Base-by-base conservation (phyloP, 2,797 vertebrate species). In the Cyprinella venusta region DNA sequence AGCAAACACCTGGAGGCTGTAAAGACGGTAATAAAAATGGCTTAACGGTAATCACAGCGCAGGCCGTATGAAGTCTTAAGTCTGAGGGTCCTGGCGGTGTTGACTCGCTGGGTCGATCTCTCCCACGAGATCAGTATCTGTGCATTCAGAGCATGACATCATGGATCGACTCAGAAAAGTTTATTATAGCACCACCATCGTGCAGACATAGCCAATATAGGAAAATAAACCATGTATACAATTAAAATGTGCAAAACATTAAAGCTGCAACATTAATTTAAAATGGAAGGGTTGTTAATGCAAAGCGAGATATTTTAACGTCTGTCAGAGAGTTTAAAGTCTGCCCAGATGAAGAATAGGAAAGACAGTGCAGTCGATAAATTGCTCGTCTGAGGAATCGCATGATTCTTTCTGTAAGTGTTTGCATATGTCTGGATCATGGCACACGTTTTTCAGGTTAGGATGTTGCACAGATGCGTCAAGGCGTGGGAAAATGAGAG, bases 101-200 rank as follows among this genome's bases (percentile, higher is more conserved):
- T 81, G 67, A 71, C 69, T 64, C 76, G 56, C 87, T 81, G 10
- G 90, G 69, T 89, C 86, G 83, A 90, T 82, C 79, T 88, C 70
- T 87, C 89, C 82, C 81, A 85, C 82, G 69, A 59, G 84, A 91
- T 91, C 79, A 85, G 87, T 89, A 91, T 92, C 91, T 88, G 80
- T 83, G 77, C 38, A 82, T 69, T 77, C 80, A 77, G 88, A 91
- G 56, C n/a, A 63, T 91, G 90, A 91, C 89, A 92, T 90, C 91
- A 93, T 70, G 76, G 63, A 81, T 85, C 65, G 36, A 40, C 45
- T 80, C 80, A 24, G 9, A 21, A 70, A 76, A 2, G 8, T 64
- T 63, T 64, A 45, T 80, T 71, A 71, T 42, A 69, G 30, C 63
- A 18, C 56, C n/a, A 5, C 56, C 5, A n/a, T 61, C 1, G 12